Conservation (phyloP, 2,888 invertebrate genomes). For the Cosmopolites sordidus region DNA sequence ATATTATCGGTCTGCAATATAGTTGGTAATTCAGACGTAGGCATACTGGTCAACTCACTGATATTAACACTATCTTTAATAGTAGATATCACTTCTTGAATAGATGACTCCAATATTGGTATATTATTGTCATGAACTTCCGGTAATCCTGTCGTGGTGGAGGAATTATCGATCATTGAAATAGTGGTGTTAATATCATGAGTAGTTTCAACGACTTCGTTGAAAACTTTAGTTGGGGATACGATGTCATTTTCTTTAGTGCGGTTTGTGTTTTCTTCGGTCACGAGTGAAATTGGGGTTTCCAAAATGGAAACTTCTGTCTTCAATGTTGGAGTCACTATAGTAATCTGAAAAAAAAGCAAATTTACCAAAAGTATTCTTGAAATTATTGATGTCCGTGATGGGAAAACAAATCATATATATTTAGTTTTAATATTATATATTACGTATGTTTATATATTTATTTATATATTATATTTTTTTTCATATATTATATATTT, state of each 20-base stretch:
- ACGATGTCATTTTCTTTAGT: background rate
- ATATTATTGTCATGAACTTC: slow-evolving; percentile 34
- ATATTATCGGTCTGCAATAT: slow-evolving; percentile 6
- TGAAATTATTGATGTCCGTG: no score
- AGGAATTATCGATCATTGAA: background rate
- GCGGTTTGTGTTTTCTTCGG: slow-evolving; percentile 9
- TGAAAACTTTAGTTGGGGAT: slow-evolving; percentile 8
- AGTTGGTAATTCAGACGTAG: slow-evolving; percentile 48
- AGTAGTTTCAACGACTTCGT: slow-evolving; percentile 6
- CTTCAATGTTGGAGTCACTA: slow-evolving; percentile 34
- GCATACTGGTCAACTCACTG: slow-evolving; percentile 38
- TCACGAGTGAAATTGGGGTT: slow-evolving; percentile 19
- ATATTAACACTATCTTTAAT: slow-evolving; percentile 34
- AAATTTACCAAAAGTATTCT: no score
- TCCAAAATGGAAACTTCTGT: slow-evolving; percentile 22
- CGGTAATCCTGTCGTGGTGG: slow-evolving; percentile 3
- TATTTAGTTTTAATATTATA: no score
- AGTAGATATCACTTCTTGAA: slow-evolving; percentile 41
- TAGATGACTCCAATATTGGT: slow-evolving; percentile 47
- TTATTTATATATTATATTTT: no score
- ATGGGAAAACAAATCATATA: no score
- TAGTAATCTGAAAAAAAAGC: slow-evolving; percentile 25
- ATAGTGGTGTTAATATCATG: background rate
- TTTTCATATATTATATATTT: no score
- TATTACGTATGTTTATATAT: no score